Percentiles rank a stretch among this genome's conserved stretches.
Conservation (phyloP, 2,113 vertebrate genomes). For the Hyperopisus bebe region DNA sequence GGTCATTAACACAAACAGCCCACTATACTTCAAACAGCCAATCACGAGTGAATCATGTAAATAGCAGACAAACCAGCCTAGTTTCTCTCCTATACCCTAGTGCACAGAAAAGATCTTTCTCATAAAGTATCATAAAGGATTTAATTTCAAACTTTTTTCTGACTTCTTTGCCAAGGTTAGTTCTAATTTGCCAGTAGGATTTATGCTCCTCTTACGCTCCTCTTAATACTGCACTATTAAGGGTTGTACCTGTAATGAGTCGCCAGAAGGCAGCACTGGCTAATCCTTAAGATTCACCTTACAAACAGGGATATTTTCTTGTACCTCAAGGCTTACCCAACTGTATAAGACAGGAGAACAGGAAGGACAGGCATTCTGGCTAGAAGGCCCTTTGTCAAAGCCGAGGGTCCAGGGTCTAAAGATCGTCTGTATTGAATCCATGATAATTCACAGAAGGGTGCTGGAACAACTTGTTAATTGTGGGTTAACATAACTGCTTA, state of each 20-base stretch:
- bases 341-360: background rate
- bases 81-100: background rate
- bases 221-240: background rate
- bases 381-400: background rate
- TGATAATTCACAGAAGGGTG: background rate
- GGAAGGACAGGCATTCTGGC: background rate
- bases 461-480: background rate
- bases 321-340: background rate
- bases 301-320: background rate
- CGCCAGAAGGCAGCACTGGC: background rate
- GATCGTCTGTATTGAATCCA: background rate
- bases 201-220: background rate
- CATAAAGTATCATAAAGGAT: background rate
- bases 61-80: background rate
- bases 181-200: background rate
- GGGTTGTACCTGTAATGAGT: background rate
- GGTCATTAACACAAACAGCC: background rate
- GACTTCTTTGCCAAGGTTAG: background rate
- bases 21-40: background rate
- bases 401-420: background rate
- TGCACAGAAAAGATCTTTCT: background rate
- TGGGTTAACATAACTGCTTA: background rate
- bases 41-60: background rate
- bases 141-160: background rate
- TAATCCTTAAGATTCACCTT: background rate